These are phyloP conservation scores for Erebia ligea DNA, from an alignment of 2,888 invertebrate species.

Conservation along the genomic window DNA sequence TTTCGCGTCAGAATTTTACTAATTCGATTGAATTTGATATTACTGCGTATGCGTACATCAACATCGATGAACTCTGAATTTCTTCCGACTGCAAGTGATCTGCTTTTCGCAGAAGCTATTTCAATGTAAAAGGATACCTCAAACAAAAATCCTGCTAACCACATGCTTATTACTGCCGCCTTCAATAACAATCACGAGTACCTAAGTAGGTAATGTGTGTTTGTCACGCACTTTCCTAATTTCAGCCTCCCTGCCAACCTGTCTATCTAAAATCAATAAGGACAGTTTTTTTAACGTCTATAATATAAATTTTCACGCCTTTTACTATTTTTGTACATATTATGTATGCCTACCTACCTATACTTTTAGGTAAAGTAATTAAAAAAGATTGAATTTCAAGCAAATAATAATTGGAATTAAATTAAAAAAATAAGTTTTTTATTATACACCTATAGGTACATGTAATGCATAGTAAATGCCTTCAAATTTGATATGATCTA, in stretches of 20 bases:
- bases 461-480: too few species aligned
- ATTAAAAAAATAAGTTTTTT: too few species aligned
- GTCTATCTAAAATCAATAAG: constrained; percentile 17
- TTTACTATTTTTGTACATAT: neutral
- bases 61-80: too few species aligned
- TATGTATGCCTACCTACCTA: neutral
- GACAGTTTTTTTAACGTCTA: neutral
- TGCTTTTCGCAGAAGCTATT: neutral
- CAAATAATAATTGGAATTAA: too few species aligned
- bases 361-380: neutral
- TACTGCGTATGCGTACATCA: too few species aligned
- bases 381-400: too few species aligned
- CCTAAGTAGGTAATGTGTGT: constrained; percentile 7
- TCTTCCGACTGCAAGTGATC: neutral
- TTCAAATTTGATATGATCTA: too few species aligned
- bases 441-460: too few species aligned
- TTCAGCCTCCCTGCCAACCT: constrained; percentile 4
- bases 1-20: too few species aligned
- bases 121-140: neutral
- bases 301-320: neutral
- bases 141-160: neutral
- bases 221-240: constrained; percentile 19
- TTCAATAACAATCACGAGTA: constrained; percentile 6
- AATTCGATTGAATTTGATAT: too few species aligned
- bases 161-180: neutral